These are phyloP conservation scores for Montipora foliosa DNA, from an alignment of 64 coral and sea anemone genomes.

Conservation along the genomic window DNA sequence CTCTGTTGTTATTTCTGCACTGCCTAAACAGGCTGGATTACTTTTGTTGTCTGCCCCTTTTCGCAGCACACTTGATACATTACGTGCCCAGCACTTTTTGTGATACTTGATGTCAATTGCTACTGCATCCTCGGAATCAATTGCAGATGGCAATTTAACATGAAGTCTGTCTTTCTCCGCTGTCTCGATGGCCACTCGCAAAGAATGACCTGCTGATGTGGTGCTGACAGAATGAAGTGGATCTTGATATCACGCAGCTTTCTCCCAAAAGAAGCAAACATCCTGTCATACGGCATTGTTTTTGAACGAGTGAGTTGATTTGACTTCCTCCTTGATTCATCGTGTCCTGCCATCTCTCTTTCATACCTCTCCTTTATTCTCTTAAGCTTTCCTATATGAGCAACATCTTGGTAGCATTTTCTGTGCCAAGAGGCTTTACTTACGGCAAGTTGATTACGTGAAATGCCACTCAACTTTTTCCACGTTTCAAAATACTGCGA, in stretches of 20 bases:
- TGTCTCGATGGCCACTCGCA: conserved; percentile 3
- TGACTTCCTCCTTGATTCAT: neutral
- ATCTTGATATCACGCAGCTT: neutral
- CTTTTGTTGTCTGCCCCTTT: no score
- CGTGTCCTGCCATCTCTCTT: conserved; percentile 17
- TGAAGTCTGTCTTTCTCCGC: neutral
- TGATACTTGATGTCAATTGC: no score
- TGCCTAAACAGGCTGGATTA: no score
- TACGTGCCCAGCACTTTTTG: conserved; percentile 37
- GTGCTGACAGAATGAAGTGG: conserved; percentile 1
- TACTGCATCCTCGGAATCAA: conserved; percentile 38
- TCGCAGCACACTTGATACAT: neutral
- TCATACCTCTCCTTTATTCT: conserved; percentile 48
- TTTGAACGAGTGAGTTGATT: no score
- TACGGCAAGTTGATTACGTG: neutral
- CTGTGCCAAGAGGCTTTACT: conserved; percentile 25
- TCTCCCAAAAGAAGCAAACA: neutral
- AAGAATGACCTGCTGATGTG: conserved; percentile 13
- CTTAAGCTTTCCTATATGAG: conserved; percentile 37
- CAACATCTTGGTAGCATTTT: conserved; percentile 29
- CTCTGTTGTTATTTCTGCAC: no score
- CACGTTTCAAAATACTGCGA: conserved; percentile 19
- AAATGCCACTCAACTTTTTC: conserved; percentile 11
- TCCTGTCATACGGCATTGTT: conserved; percentile 52
- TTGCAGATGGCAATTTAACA: conserved; percentile 22